Evolutionary conservation across 1,140 invertebrate genomes (phyloP).

Genomic region (Orius insidiosus): DNA sequence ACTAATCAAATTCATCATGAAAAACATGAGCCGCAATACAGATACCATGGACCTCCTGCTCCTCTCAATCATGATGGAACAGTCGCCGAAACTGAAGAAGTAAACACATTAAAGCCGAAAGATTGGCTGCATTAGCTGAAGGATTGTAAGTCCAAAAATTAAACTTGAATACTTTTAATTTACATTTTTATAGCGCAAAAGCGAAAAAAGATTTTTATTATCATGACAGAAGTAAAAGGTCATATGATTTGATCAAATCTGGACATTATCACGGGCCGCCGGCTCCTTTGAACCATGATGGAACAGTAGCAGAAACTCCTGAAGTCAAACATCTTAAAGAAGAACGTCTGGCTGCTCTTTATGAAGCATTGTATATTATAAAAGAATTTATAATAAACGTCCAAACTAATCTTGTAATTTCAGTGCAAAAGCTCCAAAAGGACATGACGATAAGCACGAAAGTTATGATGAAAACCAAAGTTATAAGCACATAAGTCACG

Average conservation of each 20-base stretch:
- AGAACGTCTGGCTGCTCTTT: neutral
- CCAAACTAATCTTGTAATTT: no score
- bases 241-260: neutral
- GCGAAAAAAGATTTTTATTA: neutral
- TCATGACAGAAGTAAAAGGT: neutral
- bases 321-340: neutral
- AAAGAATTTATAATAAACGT: no score
- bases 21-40: neutral
- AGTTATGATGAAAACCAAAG: neutral
- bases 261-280: neutral
- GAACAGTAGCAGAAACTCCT: neutral
- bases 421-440: neutral
- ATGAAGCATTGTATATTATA: neutral
- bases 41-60: neutral
- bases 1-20: neutral
- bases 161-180: no score
- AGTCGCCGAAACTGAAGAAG: neutral
- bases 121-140: neutral
- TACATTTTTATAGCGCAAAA: neutral
- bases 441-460: neutral
- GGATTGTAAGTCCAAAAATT: no score
- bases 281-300: neutral
- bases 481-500: neutral
- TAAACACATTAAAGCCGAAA: conserved; percentile 1
- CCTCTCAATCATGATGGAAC: conserved; percentile 2